Evolutionary conservation across 1,140 invertebrate species (phyloP).

Genomic region (Polypedilum vanderplanki): DNA sequence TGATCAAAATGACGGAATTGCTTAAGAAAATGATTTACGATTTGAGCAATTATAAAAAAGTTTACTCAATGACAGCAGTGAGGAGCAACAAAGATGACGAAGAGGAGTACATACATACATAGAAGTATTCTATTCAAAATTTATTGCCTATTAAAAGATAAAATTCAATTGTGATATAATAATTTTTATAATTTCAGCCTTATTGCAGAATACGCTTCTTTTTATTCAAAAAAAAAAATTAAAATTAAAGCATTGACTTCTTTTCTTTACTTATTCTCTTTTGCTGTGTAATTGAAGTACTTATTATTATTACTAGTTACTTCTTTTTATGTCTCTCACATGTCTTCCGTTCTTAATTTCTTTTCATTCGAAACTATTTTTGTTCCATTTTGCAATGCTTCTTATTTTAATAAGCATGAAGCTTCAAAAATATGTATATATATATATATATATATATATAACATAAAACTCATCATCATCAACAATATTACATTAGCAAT

Average conservation of each 20-base stretch:
- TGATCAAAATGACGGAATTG: constrained; percentile 4
- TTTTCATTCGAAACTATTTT: background rate
- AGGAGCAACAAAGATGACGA: too few relatives aligned
- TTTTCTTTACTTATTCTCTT: background rate
- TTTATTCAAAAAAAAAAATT: background rate
- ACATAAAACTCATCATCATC: background rate
- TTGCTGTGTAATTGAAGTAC: background rate
- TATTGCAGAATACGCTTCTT: background rate
- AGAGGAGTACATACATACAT: too few relatives aligned
- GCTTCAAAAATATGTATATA: too few relatives aligned
- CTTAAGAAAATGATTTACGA: constrained; percentile 6
- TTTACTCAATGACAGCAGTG: background rate
- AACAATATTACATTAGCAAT: background rate
- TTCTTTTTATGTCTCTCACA: background rate
- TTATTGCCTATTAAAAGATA: background rate
- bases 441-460: too few relatives aligned
- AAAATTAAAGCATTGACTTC: background rate
- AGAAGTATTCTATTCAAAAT: too few relatives aligned
- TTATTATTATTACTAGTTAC: background rate
- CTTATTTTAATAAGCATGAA: background rate
- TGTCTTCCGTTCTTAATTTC: constrained; percentile 5
- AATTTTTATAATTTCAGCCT: background rate
- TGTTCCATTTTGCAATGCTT: background rate
- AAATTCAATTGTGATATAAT: background rate
- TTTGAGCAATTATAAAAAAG: background rate